Evolutionary conservation across 2,888 invertebrate species (phyloP).

Genomic region (Pemphredon lugubris): DNA sequence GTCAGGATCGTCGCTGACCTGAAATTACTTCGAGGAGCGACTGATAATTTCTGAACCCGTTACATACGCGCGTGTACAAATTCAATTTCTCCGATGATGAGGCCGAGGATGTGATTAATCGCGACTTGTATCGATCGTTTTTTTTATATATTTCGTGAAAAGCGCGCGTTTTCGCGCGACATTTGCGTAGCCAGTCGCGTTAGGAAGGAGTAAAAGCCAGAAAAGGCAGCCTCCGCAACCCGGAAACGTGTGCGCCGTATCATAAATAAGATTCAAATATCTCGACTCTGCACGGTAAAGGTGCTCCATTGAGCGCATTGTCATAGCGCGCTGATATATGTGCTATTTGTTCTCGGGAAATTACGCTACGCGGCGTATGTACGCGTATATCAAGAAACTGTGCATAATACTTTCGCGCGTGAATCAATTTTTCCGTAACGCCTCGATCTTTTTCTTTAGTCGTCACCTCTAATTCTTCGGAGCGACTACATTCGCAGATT

Average conservation of each 20-base stretch:
- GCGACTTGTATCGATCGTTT: background rate
- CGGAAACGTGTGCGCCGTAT: slow-evolving; percentile 20
- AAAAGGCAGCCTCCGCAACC: slow-evolving; percentile 24
- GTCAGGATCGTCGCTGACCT: no score
- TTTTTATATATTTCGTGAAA: background rate
- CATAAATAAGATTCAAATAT: slow-evolving; percentile 49
- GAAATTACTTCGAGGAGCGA: no score
- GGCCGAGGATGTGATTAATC: no score
- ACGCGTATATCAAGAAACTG: background rate
- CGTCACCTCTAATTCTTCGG: no score
- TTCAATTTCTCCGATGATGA: no score
- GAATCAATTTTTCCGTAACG: no score
- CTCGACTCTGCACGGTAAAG: slow-evolving; percentile 30
- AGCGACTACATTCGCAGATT: no score
- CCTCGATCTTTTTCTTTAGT: no score
- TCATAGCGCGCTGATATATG: slow-evolving; percentile 38
- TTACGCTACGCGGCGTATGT: slow-evolving; percentile 1
- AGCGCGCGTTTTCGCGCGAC: background rate
- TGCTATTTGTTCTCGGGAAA: slow-evolving; percentile 23
- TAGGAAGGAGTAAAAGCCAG: slow-evolving; percentile 17
- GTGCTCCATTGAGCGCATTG: slow-evolving; percentile 39
- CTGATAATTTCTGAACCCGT: no score
- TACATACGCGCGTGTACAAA: no score
- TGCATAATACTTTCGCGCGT: background rate
- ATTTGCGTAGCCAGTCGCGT: background rate